Evolutionary conservation across 1,140 invertebrate species (phyloP), one percentile per base, ranked within the genome.

Genomic region (Pogonomyrmex barbatus): DNA sequence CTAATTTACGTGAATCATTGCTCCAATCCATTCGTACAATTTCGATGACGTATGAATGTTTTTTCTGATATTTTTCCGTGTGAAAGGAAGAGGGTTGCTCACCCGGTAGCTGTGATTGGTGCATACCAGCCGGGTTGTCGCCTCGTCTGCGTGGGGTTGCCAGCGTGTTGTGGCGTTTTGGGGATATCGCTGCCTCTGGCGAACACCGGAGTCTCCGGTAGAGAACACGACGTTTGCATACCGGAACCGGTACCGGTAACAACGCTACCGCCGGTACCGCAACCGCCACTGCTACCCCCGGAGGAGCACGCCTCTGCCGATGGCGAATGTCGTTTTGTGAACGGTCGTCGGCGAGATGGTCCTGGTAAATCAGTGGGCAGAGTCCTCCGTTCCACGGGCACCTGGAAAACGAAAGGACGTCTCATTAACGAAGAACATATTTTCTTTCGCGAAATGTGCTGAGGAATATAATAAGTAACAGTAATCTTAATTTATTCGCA

Each of bases 171-270:
- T 6, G 97, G 97, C 10, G 97, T 97, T 83, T 97, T 95, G 1
- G 97, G 97, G 76, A 97, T 97, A 93, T 97, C 97, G 94, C 97
- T 97, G 85, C 97, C 97, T 88, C 97, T 95, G 12, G 97, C 97
- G 93, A 98, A 98, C 47, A 98, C 97, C 4, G 97, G 97, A 10
- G 97, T 98, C 95, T 98, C 97, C 6, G 97, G 97, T 62, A 98
- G 94, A 89, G 97, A 98, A 89, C 97, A 97, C 3, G 97, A 97
- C 1, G 97, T 97, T 93, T 98, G 97, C 93, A 97, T 96, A 45
- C 97, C 94, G 17, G 93, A 93, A 70, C 91, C 92, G 0, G 92
- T 90, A 10, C 88, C 91, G 12, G 90, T 91, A 68, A 85, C 92
- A 73, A 89, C 93, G 79, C 94, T 94, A 3, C 95, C 93, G 17